A percentile compares a stretch with the other conserved stretches of the same genome.
Conservation (phyloP, 1,140 invertebrate genomes). For the Papilio xuthus region DNA sequence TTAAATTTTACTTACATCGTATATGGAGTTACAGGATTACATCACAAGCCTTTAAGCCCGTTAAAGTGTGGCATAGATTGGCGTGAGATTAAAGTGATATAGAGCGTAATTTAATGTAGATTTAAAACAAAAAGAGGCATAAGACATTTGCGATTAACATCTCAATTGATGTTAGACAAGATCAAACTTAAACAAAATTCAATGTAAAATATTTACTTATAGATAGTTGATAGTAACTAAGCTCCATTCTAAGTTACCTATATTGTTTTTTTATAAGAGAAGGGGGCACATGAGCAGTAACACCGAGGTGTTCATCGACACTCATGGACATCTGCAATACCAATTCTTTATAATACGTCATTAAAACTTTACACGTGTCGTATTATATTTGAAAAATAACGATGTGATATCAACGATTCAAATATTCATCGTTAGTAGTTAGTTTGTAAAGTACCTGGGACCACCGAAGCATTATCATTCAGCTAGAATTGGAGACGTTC, state of each 20-base stretch:
- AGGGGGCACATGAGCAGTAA: no score
- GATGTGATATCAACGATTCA: background rate
- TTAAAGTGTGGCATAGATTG: constrained; percentile 34
- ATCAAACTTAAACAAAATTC: background rate
- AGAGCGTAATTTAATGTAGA: constrained; percentile 25
- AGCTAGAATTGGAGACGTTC: background rate
- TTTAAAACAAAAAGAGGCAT: constrained; percentile 22
- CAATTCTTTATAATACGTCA: background rate
- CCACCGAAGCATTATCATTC: background rate
- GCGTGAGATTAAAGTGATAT: constrained; percentile 29
- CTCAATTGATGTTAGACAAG: background rate
- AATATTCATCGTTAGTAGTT: background rate
- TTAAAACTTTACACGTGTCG: background rate
- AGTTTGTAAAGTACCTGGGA: constrained; percentile 3
- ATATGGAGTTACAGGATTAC: constrained; percentile 26
- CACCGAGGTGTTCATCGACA: no score
- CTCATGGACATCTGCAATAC: no score
- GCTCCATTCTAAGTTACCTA: no score
- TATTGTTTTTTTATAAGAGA: no score
- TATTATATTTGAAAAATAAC: background rate
- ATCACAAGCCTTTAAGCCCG: constrained; percentile 31
- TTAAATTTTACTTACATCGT: constrained; percentile 18
- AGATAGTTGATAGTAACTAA: background rate
- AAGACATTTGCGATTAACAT: background rate
- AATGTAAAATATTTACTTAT: no score